Evolutionary conservation across 2,888 invertebrate genomes (phyloP), one percentile per base, ranked within the genome.

Genomic region (Timema cristinae): DNA sequence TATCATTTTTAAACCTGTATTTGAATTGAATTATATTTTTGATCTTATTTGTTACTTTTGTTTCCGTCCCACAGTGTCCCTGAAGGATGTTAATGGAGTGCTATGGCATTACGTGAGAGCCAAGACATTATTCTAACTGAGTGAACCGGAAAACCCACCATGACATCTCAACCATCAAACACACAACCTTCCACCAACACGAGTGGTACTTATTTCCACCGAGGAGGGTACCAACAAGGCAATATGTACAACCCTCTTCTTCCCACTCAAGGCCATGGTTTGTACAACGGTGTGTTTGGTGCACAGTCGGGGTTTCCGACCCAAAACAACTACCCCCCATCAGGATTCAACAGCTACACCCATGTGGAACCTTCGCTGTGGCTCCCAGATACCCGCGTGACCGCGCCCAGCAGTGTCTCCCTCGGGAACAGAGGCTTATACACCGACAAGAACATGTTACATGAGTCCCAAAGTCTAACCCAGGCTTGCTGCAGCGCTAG

Each of bases 271-370:
- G 69, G 70, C 32, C 73, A 71, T 15, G 50, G 70, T 9, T 50
- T 75, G 61, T 75, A 73, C 54, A 75, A 72, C 63, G 73, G 72
- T 48, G 71, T 72, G 15, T 73, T 73, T 63, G 70, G 71, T 56
- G 67, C 74, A 16, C 74, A 72, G 61, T 10, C 73, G 10, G 61
- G 67, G 10, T 74, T 72, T 48, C 47, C 71, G 48, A 71, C 69
- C 71, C 74, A 74, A 56, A 75, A 73, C 67, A 56, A 63, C 47
- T 75, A 71, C 47, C 9, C 73, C 11, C 11, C 74, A 50, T 32
- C 73, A 50, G 69, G 66, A 68, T 74, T 67, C 54, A 73, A 69
- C 52, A 54, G 68, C 51, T 75, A 71, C 49, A n/a, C 67, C 16
- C 66, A 67, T 72, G 63, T 72, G 15, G 75, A 75, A 10, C 69